Evolutionary conservation across 2,113 vertebrate species (phyloP).

Genomic region (Clupea harengus): DNA sequence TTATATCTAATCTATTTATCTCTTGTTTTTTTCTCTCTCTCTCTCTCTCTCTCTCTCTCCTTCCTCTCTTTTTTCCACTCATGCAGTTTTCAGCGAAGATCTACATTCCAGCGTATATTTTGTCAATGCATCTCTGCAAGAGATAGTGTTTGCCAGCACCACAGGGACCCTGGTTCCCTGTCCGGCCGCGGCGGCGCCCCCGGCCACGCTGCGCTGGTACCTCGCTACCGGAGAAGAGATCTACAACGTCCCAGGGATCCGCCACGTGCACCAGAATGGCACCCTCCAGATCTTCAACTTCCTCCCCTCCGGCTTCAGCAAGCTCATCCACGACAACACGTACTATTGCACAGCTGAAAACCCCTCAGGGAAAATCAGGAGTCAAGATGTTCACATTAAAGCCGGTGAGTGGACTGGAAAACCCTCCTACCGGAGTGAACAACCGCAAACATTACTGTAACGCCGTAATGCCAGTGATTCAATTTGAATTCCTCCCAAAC

Average conservation of each 20-base stretch:
- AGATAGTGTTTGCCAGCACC: constrained; percentile 99
- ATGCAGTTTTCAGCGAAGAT: constrained; percentile 95
- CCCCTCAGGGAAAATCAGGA: constrained; percentile 99
- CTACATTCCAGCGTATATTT: constrained; percentile 98
- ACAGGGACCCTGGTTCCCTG: constrained; percentile 98
- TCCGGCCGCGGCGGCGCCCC: constrained; percentile 92
- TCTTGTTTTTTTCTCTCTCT: neutral
- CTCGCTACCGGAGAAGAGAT: constrained; percentile 98
- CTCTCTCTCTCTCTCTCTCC: constrained; percentile 39
- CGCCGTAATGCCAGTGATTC: neutral
- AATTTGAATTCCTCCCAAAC: too few relatives aligned
- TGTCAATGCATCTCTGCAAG: constrained; percentile 99
- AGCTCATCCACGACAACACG: constrained; percentile 99
- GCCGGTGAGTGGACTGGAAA: constrained; percentile 79
- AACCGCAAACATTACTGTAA: neutral
- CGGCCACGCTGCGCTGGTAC: constrained; percentile 96
- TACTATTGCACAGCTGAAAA: constrained; percentile 99
- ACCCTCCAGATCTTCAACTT: constrained; percentile 99
- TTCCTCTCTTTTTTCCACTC: constrained; percentile 48
- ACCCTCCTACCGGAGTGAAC: neutral
- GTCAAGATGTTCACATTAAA: constrained; percentile 99
- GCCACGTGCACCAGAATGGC: constrained; percentile 97
- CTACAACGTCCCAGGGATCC: constrained; percentile 99
- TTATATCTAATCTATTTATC: too few relatives aligned
- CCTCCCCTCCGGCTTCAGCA: constrained; percentile 99